Percentiles rank a stretch among this genome's conserved stretches.
These are phyloP conservation scores for Hoplias malabaricus DNA, from an alignment of 2,113 vertebrate genomes.

Conservation along the genomic window DNA sequence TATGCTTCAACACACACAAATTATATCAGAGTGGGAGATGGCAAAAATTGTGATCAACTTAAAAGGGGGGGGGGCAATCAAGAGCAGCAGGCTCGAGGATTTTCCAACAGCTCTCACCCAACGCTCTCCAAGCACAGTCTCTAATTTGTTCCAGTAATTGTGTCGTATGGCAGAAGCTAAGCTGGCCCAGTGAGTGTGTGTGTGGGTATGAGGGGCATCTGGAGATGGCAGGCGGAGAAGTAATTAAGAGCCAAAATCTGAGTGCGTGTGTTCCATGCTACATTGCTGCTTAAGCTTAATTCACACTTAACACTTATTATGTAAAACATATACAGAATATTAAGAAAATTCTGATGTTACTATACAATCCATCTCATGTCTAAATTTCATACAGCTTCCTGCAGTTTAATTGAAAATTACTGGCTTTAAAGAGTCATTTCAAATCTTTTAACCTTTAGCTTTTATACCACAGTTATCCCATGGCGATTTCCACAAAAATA, in stretches of 20 bases:
- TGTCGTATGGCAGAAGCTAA: conserved; percentile 20
- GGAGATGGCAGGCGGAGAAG: background rate
- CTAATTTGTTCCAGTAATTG: conserved; percentile 45
- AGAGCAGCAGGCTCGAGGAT: conserved; percentile 21
- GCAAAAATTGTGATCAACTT: conserved; percentile 24
- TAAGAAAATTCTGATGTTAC: too few species aligned
- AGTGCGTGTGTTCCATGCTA: background rate
- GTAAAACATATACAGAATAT: too few species aligned
- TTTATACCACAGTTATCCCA: too few species aligned
- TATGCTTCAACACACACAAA: conserved; percentile 18
- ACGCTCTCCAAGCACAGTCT: conserved; percentile 20
- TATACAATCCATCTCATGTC: too few species aligned
- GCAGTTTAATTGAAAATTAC: too few species aligned
- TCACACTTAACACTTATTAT: background rate
- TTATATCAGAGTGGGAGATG: conserved; percentile 14
- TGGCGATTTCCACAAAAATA: too few species aligned
- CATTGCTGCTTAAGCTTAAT: background rate
- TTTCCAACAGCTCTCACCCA: conserved; percentile 19
- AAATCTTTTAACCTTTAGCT: too few species aligned
- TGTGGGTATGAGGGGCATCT: background rate
- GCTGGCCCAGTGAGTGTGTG: background rate
- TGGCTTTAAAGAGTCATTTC: too few species aligned
- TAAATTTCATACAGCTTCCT: too few species aligned
- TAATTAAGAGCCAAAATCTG: background rate
- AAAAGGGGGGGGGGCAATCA: background rate